phyloP scores from a whole-genome alignment of 1,140 invertebrate species.

The Drosophila busckii region DNA sequence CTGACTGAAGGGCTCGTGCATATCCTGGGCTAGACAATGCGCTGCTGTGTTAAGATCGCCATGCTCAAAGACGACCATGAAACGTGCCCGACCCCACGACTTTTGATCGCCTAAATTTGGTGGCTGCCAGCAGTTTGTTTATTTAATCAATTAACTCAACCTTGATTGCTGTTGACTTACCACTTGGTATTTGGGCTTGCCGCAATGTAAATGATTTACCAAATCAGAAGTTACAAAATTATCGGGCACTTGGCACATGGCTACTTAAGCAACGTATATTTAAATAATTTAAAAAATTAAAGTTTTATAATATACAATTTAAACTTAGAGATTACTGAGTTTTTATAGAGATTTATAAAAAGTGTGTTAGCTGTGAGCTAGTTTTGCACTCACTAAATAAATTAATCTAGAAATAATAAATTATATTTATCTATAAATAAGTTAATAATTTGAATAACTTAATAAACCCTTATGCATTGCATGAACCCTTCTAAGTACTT shows the following conservation, averaged over 20 bases:
- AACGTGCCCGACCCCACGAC: conserved; percentile 36
- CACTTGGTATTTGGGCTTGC: background rate
- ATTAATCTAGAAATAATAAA: no score
- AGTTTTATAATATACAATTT: no score
- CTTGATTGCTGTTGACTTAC: conserved; percentile 29
- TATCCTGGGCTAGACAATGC: conserved; percentile 33
- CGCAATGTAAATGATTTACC: conserved; percentile 27
- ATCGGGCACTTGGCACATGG: conserved; percentile 35
- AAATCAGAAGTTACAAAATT: conserved; percentile 43
- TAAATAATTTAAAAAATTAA: conserved; percentile 10
- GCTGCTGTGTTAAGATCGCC: conserved; percentile 45
- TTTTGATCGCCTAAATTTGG: conserved; percentile 9
- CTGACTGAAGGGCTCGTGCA: conserved; percentile 53
- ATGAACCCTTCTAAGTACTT: no score
- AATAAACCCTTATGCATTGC: no score
- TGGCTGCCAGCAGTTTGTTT: background rate
- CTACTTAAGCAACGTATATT: background rate
- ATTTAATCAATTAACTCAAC: no score
- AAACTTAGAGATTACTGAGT: no score
- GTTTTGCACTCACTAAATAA: no score
- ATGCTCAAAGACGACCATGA: conserved; percentile 39
- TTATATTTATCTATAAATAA: no score
- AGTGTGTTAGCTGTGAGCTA: no score
- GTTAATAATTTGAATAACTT: no score
- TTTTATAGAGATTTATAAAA: no score